Percentiles rank a stretch among this genome's conserved stretches.
Conservation (phyloP, 2,113 vertebrate genomes). For the Todiramphus saurophagus region DNA sequence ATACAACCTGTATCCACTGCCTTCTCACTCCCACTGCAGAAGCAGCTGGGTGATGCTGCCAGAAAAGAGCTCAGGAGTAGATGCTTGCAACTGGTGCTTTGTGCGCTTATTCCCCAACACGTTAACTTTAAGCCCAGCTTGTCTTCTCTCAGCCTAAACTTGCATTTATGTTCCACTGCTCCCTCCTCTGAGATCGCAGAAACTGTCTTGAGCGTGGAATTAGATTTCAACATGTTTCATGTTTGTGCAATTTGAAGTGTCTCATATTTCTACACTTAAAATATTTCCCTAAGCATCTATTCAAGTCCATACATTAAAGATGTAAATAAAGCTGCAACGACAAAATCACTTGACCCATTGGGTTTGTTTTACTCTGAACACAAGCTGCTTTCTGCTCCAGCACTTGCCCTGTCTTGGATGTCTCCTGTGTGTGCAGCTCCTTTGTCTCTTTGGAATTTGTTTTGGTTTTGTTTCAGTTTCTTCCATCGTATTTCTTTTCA, state of each 20-base stretch:
- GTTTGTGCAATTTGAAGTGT: slow-evolving; percentile 59
- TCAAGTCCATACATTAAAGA: slow-evolving; percentile 35
- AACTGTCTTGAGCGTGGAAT: slow-evolving; percentile 15
- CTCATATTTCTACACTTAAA: slow-evolving; percentile 26
- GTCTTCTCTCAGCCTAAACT: slow-evolving; percentile 6
- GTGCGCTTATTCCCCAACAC: neutral
- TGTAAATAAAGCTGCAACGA: slow-evolving; percentile 69
- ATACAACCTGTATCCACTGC: neutral
- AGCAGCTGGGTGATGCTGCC: neutral
- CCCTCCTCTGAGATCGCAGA: neutral
- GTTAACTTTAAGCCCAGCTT: neutral
- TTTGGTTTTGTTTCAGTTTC: slow-evolving; percentile 5
- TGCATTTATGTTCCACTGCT: slow-evolving; percentile 24
- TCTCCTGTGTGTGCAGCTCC: slow-evolving; percentile 34
- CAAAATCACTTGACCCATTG: slow-evolving; percentile 46
- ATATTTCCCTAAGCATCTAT: slow-evolving; percentile 16
- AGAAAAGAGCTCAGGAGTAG: neutral
- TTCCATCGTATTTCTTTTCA: neutral
- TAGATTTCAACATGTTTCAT: slow-evolving; percentile 14
- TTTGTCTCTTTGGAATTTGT: slow-evolving; percentile 35
- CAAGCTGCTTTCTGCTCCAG: slow-evolving; percentile 42
- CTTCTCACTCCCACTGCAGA: neutral
- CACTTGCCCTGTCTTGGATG: slow-evolving; percentile 13
- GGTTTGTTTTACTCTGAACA: slow-evolving; percentile 60
- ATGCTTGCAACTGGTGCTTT: neutral